phyloP scores from a whole-genome alignment of 2,797 vertebrate genomes.

The Thaleichthys pacificus region DNA sequence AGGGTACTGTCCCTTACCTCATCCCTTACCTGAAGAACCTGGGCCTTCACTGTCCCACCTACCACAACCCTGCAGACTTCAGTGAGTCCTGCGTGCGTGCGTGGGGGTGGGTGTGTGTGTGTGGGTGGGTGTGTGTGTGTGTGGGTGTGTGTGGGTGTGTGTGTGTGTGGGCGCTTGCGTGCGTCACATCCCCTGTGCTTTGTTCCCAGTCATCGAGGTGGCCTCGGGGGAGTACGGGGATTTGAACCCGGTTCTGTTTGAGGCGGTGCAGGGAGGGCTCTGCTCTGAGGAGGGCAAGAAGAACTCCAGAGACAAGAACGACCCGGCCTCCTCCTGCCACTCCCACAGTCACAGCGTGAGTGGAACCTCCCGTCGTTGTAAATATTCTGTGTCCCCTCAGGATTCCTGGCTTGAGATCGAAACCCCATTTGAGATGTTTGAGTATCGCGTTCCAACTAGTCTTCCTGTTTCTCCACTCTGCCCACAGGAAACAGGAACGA shows the following conservation, averaged over 20 bases:
- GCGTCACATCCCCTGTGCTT: conserved; percentile 20
- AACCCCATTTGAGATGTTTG: not conserved
- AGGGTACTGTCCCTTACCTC: conserved; percentile 92
- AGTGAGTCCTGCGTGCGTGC: conserved; percentile 79
- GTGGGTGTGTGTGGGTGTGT: not conserved
- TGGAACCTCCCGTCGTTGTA: not conserved
- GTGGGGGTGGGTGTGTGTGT: not conserved
- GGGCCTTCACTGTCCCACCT: conserved; percentile 94
- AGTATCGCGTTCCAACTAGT: not conserved
- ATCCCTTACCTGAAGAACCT: conserved; percentile 97
- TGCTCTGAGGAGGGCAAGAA: conserved; percentile 90
- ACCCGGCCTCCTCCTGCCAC: conserved; percentile 74
- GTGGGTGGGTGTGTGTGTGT: not conserved
- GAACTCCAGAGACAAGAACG: conserved; percentile 83
- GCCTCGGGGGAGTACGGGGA: conserved; percentile 98
- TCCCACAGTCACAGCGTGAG: conserved; percentile 77
- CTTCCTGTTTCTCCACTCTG: not conserved
- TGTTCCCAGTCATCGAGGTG: conserved; percentile 90
- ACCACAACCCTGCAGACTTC: conserved; percentile 98
- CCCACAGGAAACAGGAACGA: conserved; percentile 79
- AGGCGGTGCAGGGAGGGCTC: conserved; percentile 92
- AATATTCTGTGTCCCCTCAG: not conserved
- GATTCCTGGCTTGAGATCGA: too few species aligned
- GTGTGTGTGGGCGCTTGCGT: not conserved
- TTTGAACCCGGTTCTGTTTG: conserved; percentile 93